Conservation (phyloP, 2,113 vertebrate species). For the Xyrauchen texanus region DNA sequence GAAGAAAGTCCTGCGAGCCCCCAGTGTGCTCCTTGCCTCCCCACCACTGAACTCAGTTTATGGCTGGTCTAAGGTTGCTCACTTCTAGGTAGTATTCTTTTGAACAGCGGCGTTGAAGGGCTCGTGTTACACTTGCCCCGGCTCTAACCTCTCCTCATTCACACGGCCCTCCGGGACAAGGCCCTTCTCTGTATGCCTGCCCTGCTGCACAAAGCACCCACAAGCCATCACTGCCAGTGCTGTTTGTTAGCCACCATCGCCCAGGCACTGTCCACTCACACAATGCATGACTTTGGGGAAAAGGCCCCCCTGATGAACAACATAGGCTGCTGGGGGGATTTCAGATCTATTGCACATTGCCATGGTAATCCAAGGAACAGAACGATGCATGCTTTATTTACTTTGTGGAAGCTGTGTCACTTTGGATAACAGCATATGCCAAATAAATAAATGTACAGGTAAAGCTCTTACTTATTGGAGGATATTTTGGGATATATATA, state of each 20-base stretch:
- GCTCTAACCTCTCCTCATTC: slow-evolving; percentile 51
- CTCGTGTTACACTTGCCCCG: slow-evolving; percentile 68
- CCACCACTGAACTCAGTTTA: slow-evolving; percentile 61
- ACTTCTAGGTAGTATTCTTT: slow-evolving; percentile 58
- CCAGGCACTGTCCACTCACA: slow-evolving; percentile 56
- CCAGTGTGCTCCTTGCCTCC: slow-evolving; percentile 1
- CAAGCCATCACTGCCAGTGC: slow-evolving; percentile 39
- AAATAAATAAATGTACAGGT: no score
- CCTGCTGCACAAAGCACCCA: slow-evolving; percentile 47
- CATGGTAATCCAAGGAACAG: slow-evolving; percentile 61
- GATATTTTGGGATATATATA: no score
- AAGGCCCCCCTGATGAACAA: slow-evolving; percentile 23
- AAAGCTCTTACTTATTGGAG: no score
- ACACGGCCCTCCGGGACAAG: slow-evolving; percentile 41
- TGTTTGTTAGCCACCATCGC: slow-evolving; percentile 67
- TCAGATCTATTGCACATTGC: slow-evolving; percentile 62
- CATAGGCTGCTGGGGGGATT: slow-evolving; percentile 52
- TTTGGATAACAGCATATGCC: not conserved
- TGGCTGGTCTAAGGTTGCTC: slow-evolving; percentile 70
- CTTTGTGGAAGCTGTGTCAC: not conserved
- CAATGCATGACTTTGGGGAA: slow-evolving; percentile 46
- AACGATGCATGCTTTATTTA: slow-evolving; percentile 39
- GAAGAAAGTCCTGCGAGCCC: slow-evolving; percentile 48
- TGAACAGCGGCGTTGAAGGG: slow-evolving; percentile 38
- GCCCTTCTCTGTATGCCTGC: slow-evolving; percentile 40